Percentiles rank a stretch among this genome's conserved stretches.
Evolutionary conservation across 2,113 vertebrate genomes (phyloP).

Genomic region (Phalacrocorax carbo): DNA sequence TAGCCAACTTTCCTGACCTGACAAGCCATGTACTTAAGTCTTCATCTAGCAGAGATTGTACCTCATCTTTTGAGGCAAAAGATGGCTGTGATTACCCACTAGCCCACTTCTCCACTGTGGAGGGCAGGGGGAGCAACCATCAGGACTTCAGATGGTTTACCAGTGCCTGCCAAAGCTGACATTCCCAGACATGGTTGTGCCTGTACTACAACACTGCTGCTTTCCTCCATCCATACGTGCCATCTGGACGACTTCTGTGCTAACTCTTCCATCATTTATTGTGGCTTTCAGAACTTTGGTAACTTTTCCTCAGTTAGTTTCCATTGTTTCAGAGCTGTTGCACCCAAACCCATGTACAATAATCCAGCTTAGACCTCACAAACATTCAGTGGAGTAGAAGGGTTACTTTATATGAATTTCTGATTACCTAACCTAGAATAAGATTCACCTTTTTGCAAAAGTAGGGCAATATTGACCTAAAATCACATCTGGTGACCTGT

Average conservation of each 20-base stretch:
- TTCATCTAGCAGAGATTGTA: background rate
- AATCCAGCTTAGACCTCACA: background rate
- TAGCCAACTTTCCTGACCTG: background rate
- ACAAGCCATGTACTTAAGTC: background rate
- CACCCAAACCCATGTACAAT: background rate
- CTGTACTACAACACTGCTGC: rapidly evolving
- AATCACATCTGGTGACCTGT: background rate
- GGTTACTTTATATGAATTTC: background rate
- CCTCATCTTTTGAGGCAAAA: background rate
- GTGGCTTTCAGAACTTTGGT: background rate
- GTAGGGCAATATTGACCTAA: background rate
- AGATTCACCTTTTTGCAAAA: background rate
- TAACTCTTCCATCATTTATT: background rate
- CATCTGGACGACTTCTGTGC: no score
- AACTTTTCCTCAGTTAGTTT: background rate
- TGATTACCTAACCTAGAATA: background rate
- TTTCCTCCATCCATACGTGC: background rate
- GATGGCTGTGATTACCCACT: background rate
- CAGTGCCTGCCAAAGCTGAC: background rate
- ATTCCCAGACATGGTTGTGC: background rate
- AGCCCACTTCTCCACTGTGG: background rate
- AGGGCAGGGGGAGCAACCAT: background rate
- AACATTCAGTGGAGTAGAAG: background rate
- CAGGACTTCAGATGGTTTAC: background rate
- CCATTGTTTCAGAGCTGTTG: rapidly evolving